Base-by-base conservation (phyloP, 2,113 vertebrate genomes). In the Vicugna pacos region DNA sequence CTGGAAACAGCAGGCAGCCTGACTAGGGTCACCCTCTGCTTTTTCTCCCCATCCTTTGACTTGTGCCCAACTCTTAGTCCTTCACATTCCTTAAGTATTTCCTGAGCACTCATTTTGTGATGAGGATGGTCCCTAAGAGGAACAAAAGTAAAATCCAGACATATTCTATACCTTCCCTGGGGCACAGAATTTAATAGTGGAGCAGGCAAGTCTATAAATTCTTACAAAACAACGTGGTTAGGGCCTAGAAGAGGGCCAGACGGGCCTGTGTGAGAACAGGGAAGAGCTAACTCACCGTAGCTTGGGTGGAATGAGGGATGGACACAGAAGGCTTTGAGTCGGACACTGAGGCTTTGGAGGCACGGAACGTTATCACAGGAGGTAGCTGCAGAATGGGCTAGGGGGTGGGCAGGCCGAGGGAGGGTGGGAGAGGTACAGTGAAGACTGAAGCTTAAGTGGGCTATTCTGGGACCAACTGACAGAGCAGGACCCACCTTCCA, bases 1-100 rank as follows among this genome's bases (percentile, higher is more conserved):
- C 6, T 0, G 0, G 38, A 9, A 80, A 10, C 0, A 56, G 3
- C 2, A 13, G 35, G 0, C 2, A 58, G 26, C 6, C 50, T 56
- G 24, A 54, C 6, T 65, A 91, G 13, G 12, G 8, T 10, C 8
- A 50, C 60, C 1, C 10, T 8, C 52, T 83, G 42, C 0, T 2
- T 14, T 89, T 87, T 6, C 35, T 30, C n/a, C 3, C 7, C 5
- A 6, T 70, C 13, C 11, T 30, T 16, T 50, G 24, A 9, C 4
- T 67, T 75, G 76, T 0, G 22, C 28, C 22, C 19, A 80, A 50
- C 4, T 50, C 4, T 77, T 54, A 16, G 6, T 67, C 30, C 48
- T 77, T 46, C 64, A 16, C 26, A 50, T n/a, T 90, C 38, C 6
- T 9, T 15, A 52, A 32, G 0, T 54, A 72, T 70, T 38, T 89